Evolutionary conservation across 2,797 vertebrate species (phyloP).

Genomic region (Epinephelus malabaricus): DNA sequence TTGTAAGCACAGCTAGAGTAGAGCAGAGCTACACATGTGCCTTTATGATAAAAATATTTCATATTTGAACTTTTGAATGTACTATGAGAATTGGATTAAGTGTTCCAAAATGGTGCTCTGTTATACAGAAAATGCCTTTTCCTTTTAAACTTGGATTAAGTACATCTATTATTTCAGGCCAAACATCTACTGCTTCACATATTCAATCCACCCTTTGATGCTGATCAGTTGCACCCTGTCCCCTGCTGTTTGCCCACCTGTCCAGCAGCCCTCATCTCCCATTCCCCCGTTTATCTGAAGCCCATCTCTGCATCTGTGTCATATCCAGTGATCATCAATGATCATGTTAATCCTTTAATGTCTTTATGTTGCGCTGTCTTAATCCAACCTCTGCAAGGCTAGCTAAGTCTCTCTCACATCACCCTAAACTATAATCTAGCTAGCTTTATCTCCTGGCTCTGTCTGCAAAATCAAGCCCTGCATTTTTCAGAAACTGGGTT

Average conservation of each 20-base stretch:
- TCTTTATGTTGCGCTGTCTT: slow-evolving; percentile 39
- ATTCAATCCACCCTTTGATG: not conserved
- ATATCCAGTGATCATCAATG: slow-evolving; percentile 24
- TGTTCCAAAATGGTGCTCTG: too few relatives aligned
- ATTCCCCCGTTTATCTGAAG: not conserved
- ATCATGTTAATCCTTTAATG: slow-evolving; percentile 58
- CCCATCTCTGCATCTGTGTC: slow-evolving; percentile 13
- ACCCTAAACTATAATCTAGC: slow-evolving; percentile 44
- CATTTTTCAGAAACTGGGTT: slow-evolving; percentile 58
- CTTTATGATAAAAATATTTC: not conserved
- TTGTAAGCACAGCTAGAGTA: not conserved
- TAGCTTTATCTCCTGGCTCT: slow-evolving; percentile 43
- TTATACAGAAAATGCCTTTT: too few relatives aligned
- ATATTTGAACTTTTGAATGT: not conserved
- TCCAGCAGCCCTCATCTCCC: not conserved
- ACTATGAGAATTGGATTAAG: too few relatives aligned
- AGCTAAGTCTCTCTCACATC: slow-evolving; percentile 11
- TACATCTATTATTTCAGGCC: not conserved
- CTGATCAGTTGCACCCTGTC: not conserved
- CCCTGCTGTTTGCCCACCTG: not conserved
- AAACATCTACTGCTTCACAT: not conserved
- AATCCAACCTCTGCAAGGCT: slow-evolving; percentile 45
- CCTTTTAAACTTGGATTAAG: not conserved
- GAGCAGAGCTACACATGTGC: not conserved
- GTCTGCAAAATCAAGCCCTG: slow-evolving; percentile 33